Conservation (phyloP, 2,113 vertebrate species). For the Eurypyga helias region DNA sequence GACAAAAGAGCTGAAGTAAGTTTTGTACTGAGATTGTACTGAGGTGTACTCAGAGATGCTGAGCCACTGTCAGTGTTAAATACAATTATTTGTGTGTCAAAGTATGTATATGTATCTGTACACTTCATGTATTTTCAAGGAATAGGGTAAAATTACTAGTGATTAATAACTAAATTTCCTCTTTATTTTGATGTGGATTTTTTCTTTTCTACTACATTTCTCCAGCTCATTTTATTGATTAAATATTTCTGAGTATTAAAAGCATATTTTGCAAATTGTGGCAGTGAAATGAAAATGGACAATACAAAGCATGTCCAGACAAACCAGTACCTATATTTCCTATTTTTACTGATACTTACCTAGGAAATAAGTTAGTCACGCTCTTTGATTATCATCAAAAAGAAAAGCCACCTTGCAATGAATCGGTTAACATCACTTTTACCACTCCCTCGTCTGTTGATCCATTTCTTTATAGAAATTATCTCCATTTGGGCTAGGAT, state of each 20-base stretch:
- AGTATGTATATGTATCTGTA: background rate
- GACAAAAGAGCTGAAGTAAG: background rate
- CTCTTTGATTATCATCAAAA: background rate
- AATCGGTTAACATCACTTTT: background rate
- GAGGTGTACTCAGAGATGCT: background rate
- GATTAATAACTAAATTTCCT: background rate
- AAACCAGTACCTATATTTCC: background rate
- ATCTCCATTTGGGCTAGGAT: background rate
- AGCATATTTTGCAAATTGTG: background rate
- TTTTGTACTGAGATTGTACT: background rate
- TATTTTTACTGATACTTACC: background rate
- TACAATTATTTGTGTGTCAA: background rate
- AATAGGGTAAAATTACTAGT: background rate
- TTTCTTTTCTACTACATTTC: background rate
- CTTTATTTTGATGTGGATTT: background rate
- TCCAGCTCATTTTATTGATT: background rate
- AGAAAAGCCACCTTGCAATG: background rate
- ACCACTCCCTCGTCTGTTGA: background rate
- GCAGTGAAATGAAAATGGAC: background rate
- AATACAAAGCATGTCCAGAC: background rate
- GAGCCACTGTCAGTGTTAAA: background rate
- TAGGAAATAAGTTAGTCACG: background rate
- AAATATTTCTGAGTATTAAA: background rate
- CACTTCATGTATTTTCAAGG: background rate
- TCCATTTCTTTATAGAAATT: background rate